Evolutionary conservation across 2,888 invertebrate genomes (phyloP).

Genomic region (Papilio gigon): DNA sequence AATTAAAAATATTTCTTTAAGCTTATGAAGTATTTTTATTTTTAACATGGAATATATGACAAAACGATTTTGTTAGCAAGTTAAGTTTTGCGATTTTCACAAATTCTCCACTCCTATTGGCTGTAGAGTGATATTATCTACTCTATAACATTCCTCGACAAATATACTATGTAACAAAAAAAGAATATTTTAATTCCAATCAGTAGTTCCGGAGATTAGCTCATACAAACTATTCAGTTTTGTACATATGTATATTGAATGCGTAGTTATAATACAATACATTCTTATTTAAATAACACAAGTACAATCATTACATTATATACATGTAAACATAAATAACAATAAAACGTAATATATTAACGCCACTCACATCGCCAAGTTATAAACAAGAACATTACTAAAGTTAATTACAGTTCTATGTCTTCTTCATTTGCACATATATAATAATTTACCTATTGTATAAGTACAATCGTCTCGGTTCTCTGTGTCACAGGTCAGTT

Average conservation of each 20-base stretch:
- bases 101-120: too few relatives aligned
- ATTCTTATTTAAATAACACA: neutral
- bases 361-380: neutral
- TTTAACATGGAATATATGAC: too few relatives aligned
- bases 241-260: too few relatives aligned
- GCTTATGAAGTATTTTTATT: neutral
- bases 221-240: too few relatives aligned
- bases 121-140: too few relatives aligned
- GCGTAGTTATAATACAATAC: neutral
- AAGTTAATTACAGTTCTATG: slow-evolving; percentile 29
- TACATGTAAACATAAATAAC: slow-evolving; percentile 23
- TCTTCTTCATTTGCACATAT: slow-evolving; percentile 29
- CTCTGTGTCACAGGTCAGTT: neutral
- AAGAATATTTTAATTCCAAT: neutral
- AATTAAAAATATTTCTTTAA: slow-evolving; percentile 4
- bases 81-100: too few relatives aligned
- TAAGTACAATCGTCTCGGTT: neutral
- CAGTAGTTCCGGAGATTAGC: too few relatives aligned
- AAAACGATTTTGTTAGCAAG: too few relatives aligned
- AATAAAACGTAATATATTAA: slow-evolving; percentile 4
- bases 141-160: too few relatives aligned
- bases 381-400: slow-evolving; percentile 31
- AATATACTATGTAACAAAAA: too few relatives aligned
- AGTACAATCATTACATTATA: neutral
- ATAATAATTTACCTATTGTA: slow-evolving; percentile 27